Percentiles rank a stretch among this genome's conserved stretches.
phyloP scores from a whole-genome alignment of 1,140 invertebrate genomes.

The Meteorus sp. region DNA sequence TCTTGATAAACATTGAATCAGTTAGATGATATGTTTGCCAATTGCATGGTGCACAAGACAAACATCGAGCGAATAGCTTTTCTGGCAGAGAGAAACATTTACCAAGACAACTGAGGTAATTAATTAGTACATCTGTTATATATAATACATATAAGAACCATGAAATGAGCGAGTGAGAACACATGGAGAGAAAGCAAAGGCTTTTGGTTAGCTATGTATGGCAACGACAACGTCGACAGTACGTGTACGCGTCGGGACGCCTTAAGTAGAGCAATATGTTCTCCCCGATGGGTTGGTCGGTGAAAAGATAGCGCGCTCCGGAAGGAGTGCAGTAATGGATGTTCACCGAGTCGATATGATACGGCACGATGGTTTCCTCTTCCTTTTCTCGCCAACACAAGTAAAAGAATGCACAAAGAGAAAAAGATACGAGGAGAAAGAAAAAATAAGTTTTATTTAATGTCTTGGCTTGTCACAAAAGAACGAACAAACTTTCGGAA shows the following conservation, averaged over 20 bases:
- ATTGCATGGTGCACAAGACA: too few species aligned
- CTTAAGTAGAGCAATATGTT: constrained; percentile 18
- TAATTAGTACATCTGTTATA: constrained; percentile 13
- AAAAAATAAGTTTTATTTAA: too few species aligned
- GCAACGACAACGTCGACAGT: not conserved
- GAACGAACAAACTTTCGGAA: too few species aligned
- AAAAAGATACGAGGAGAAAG: too few species aligned
- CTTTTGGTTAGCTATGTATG: constrained; percentile 1
- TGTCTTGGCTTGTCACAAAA: constrained; percentile 17
- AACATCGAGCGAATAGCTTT: too few species aligned
- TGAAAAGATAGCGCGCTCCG: constrained; percentile 14
- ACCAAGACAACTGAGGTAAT: constrained; percentile 9
- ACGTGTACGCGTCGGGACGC: constrained; percentile 12
- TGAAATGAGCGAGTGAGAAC: too few species aligned
- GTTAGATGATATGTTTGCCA: too few species aligned
- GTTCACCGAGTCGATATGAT: constrained; percentile 14
- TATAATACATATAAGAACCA: not conserved
- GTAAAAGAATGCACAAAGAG: not conserved
- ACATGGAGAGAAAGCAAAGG: not conserved
- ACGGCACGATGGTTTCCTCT: constrained; percentile 8
- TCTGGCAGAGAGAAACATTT: not conserved
- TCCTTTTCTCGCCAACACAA: too few species aligned
- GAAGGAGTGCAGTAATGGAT: constrained; percentile 11
- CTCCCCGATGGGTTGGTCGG: constrained; percentile 8
- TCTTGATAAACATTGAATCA: too few species aligned